Conservation (phyloP, 64 coral and sea anemone species). For the Trachythela sp. region DNA sequence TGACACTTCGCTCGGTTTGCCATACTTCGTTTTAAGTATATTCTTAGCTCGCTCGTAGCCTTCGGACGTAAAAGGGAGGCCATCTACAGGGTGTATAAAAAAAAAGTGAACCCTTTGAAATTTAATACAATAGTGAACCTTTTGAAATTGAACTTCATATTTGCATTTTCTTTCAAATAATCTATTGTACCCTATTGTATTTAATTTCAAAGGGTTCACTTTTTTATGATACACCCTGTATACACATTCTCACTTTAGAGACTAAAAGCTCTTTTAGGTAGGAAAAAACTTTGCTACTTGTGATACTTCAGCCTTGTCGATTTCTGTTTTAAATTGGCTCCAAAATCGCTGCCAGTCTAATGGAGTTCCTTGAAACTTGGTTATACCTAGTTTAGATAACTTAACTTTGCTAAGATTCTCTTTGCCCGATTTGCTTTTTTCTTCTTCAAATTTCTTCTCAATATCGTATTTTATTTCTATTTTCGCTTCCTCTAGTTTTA, state of each 20-base stretch:
- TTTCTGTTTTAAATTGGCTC: slow-evolving; percentile 44
- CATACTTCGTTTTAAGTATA: slow-evolving; percentile 36
- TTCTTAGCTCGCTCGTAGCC: slow-evolving; percentile 46
- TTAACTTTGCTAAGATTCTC: slow-evolving; percentile 11
- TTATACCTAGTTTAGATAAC: slow-evolving; percentile 30
- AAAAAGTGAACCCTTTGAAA: too few relatives aligned
- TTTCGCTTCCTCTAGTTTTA: slow-evolving; percentile 28
- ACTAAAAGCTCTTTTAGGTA: slow-evolving; percentile 23
- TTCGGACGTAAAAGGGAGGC: slow-evolving; percentile 15
- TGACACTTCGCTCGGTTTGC: slow-evolving; percentile 37
- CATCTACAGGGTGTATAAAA: too few relatives aligned
- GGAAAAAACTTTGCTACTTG: slow-evolving; percentile 31
- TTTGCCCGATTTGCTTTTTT: slow-evolving; percentile 33
- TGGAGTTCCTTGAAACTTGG: slow-evolving; percentile 25
- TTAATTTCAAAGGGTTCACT: too few relatives aligned
- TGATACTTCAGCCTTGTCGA: slow-evolving; percentile 27
- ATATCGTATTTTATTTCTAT: slow-evolving; percentile 8
- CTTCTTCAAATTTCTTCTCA: slow-evolving; percentile 31
- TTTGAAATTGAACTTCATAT: too few relatives aligned
- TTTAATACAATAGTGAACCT: too few relatives aligned
- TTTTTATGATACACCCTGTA: too few relatives aligned
- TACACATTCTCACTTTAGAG: slow-evolving; percentile 22
- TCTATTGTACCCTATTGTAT: too few relatives aligned
- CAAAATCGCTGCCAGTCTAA: slow-evolving; percentile 46
- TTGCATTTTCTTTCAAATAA: too few relatives aligned